Evolutionary conservation across 2,113 vertebrate genomes (phyloP).

Genomic region (Stegostoma tigrinum): DNA sequence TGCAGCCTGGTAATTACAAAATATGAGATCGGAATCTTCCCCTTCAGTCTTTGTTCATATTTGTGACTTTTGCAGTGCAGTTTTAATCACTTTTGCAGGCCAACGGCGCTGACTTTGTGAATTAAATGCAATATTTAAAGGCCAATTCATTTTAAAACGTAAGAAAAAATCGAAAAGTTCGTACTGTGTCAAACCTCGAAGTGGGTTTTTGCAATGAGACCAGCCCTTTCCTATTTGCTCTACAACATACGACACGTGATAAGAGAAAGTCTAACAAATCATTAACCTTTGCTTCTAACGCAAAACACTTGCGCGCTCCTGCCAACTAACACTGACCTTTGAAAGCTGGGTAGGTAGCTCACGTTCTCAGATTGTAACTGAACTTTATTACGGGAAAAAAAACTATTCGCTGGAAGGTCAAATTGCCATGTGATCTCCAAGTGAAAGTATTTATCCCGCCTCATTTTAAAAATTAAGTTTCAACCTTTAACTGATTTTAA

Average conservation of each 20-base stretch:
- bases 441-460: not conserved
- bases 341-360: not conserved
- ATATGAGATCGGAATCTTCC: not conserved
- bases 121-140: not conserved
- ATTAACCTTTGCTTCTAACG: not conserved
- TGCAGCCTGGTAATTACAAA: too few relatives aligned
- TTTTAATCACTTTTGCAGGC: not conserved
- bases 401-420: not conserved
- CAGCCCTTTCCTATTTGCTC: not conserved
- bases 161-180: not conserved
- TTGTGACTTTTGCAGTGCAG: not conserved
- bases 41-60: not conserved
- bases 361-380: not conserved
- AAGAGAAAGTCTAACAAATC: not conserved
- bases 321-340: not conserved
- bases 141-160: not conserved
- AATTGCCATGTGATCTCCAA: not conserved
- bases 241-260: not conserved
- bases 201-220: not conserved
- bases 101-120: not conserved
- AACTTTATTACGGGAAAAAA: not conserved
- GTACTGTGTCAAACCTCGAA: not conserved
- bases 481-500: not conserved
- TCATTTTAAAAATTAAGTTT: not conserved
- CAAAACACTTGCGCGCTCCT: not conserved